These are phyloP conservation scores for Mus spretus DNA, from an alignment of 2,797 vertebrate species.

Conservation along the genomic window DNA sequence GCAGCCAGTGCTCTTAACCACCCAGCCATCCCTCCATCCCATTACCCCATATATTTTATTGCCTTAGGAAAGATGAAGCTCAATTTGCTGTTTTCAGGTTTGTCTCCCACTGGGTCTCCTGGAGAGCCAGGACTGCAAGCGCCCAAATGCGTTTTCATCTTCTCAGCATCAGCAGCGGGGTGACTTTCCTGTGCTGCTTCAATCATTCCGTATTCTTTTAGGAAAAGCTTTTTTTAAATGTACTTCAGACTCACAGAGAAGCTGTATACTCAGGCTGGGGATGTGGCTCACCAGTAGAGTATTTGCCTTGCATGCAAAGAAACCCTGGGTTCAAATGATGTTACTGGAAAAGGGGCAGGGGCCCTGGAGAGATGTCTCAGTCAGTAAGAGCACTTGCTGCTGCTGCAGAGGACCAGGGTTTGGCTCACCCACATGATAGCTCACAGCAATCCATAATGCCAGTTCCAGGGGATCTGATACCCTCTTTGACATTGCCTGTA, in stretches of 20 bases:
- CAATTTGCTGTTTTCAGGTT: constrained; percentile 47
- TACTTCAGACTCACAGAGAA: not conserved
- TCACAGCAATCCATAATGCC: not conserved
- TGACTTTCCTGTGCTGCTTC: constrained; percentile 36
- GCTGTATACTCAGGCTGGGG: not conserved
- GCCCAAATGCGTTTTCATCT: constrained; percentile 41
- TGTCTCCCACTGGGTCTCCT: constrained; percentile 19
- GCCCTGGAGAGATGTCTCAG: not conserved
- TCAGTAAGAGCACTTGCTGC: not conserved
- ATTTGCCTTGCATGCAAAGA: not conserved
- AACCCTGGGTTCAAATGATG: not conserved
- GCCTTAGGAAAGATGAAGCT: constrained; percentile 38
- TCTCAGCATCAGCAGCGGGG: constrained; percentile 16
- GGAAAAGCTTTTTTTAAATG: constrained; percentile 15
- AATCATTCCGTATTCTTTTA: constrained; percentile 1
- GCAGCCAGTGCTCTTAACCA: not conserved
- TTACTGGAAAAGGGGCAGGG: not conserved
- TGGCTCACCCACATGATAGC: not conserved
- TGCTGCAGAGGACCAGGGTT: not conserved
- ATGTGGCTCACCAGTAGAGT: not conserved
- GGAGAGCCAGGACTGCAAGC: constrained; percentile 38
- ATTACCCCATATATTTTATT: not conserved
- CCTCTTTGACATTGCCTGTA: not conserved
- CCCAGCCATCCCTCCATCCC: not conserved
- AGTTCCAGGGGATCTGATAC: not conserved